Conservation (phyloP, 92 coral and sea anemone species). For the Diadumene lineata region DNA sequence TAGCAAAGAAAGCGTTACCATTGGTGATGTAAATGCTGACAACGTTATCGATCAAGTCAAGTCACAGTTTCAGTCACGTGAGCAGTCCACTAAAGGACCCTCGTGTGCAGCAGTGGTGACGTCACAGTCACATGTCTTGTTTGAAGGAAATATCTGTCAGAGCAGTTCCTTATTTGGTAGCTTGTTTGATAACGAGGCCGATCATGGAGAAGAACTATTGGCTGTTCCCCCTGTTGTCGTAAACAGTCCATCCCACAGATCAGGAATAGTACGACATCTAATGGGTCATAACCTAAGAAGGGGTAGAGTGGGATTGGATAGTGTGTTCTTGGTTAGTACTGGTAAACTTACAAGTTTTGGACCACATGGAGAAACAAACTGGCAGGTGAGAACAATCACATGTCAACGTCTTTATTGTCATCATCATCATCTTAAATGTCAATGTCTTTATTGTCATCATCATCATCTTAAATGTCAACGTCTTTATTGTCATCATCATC, state of each 20-base stretch:
- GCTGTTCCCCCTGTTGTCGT: constrained; percentile 83
- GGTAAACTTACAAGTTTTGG: constrained; percentile 85
- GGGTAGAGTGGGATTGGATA: constrained; percentile 67
- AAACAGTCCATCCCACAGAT: constrained; percentile 69
- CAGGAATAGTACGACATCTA: constrained; percentile 84
- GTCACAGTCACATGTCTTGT: constrained; percentile 57
- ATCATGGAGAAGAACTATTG: constrained; percentile 60
- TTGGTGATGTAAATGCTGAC: constrained; percentile 85
- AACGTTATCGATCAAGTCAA: constrained; percentile 75
- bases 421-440: too few relatives aligned
- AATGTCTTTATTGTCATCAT: too few relatives aligned
- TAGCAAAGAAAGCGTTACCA: constrained; percentile 50
- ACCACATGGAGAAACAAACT: constrained; percentile 89
- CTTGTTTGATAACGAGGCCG: constrained; percentile 28
- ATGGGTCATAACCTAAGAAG: constrained; percentile 71
- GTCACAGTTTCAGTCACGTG: constrained; percentile 57
- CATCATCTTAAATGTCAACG: too few relatives aligned
- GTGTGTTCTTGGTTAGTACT: constrained; percentile 65
- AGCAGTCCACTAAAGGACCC: constrained; percentile 40
- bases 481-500: too few relatives aligned
- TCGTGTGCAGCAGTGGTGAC: constrained; percentile 75
- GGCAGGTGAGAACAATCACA: constrained; percentile 86
- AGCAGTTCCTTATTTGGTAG: constrained; percentile 41
- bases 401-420: too few relatives aligned
- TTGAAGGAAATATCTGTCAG: constrained; percentile 56